Base-by-base conservation (phyloP, 2,797 vertebrate genomes). In the Pterois miles region DNA sequence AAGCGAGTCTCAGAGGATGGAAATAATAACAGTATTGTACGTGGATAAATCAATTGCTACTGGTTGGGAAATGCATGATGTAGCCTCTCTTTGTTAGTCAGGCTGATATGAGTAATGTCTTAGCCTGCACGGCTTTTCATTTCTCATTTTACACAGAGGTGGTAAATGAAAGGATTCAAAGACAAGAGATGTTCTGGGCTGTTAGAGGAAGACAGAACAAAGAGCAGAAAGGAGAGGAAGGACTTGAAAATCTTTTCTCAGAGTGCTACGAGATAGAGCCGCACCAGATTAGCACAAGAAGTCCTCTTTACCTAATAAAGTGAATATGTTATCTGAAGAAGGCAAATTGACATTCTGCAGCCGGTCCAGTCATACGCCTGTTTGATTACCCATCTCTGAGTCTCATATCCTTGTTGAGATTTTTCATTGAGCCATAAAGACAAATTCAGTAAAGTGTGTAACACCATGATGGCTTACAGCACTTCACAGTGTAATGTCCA, bases 311-410 rank as follows among this genome's bases (percentile, higher is more conserved):
- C 63, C 50, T 65, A 67, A 81, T 81, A 80, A 76, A 57, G 63
- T 63, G 83, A 74, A 74, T 79, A 40, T 83, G 38, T 77, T 66
- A 82, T 85, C 73, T 43, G 48, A 79, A 6, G 60, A 68, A 43
- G 65, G 54, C 59, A 72, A 77, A 76, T 53, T 72, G 57, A 62
- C 71, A 56, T 69, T 76, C 29, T 70, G 2, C 60, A 73, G 34
- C 63, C 50, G 14, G 54, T 50, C 27, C 8, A 48, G 31, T 60
- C 69, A 38, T 25, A 57, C 4, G 2, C 36, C 50, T 12, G 34
- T 56, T 59, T 58, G 64, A 80, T 70, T 27, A 50, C 13, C 27
- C 12, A 3, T 36, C 53, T 53, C 40, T 6, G 7, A 13, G n/a
- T 50, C 18, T 14, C 57, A 66, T 31, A 22, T 71, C 52, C 34